phyloP scores from a whole-genome alignment of 2,888 invertebrate species.

The Tanytarsus gracilentus region DNA sequence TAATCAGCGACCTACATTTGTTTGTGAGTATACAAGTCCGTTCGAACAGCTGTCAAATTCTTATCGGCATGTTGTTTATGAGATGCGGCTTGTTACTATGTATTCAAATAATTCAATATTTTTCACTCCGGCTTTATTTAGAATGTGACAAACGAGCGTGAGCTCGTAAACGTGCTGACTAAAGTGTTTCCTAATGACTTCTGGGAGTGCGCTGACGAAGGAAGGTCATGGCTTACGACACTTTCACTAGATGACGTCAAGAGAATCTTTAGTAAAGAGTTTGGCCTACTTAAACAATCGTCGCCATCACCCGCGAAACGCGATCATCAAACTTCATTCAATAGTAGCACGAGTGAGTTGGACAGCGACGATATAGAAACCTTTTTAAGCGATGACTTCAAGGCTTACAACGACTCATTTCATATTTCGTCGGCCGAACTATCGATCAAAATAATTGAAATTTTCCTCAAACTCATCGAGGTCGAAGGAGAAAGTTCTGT shows the following conservation, averaged over 20 bases:
- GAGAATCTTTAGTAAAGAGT: not conserved
- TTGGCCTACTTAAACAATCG: too few relatives aligned
- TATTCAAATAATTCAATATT: conserved; percentile 12
- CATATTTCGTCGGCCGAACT: conserved; percentile 38
- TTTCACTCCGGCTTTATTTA: conserved; percentile 33
- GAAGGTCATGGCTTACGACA: not conserved
- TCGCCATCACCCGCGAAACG: too few relatives aligned
- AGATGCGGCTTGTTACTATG: too few relatives aligned
- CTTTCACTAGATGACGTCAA: not conserved
- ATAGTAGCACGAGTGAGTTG: not conserved
- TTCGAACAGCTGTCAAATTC: too few relatives aligned
- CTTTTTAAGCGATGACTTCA: conserved; percentile 31
- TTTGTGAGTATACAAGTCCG: conserved; percentile 35
- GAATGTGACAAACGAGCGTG: conserved; percentile 40
- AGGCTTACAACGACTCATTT: conserved; percentile 8
- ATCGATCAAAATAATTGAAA: conserved; percentile 37
- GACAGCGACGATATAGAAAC: conserved; percentile 31
- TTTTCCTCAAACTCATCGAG: conserved; percentile 37
- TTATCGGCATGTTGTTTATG: too few relatives aligned
- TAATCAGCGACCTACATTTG: conserved; percentile 37
- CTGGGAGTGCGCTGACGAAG: conserved; percentile 36
- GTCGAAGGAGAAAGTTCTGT: conserved; percentile 34
- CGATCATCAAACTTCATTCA: too few relatives aligned
- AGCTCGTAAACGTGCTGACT: conserved; percentile 38
- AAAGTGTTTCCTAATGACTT: conserved; percentile 42